phyloP scores from a whole-genome alignment of 2,888 invertebrate genomes.

The Volucella bombylans region DNA sequence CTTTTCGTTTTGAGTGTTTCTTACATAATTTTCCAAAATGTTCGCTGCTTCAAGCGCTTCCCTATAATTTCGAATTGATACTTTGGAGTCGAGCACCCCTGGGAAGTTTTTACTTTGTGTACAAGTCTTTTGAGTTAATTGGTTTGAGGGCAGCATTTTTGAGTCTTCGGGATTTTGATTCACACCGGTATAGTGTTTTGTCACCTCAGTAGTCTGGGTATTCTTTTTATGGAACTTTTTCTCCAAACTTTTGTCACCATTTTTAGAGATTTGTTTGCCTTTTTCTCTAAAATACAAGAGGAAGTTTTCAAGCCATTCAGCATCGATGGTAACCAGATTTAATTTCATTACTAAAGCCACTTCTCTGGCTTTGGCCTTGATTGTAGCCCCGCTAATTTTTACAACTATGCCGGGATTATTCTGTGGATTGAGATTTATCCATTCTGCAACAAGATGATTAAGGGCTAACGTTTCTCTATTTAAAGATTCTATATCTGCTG shows the following conservation, averaged over 20 bases:
- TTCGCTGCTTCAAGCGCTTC: slow-evolving; percentile 38
- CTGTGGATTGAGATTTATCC: slow-evolving; percentile 1
- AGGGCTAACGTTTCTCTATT: slow-evolving; percentile 3
- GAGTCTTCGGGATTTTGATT: no score
- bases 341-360: slow-evolving; percentile 23
- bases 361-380: slow-evolving; percentile 33
- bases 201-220: not conserved
- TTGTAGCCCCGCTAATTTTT: not conserved
- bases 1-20: slow-evolving; percentile 11
- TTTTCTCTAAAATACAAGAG: slow-evolving; percentile 15
- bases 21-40: slow-evolving; percentile 19
- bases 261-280: slow-evolving; percentile 1
- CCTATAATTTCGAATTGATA: slow-evolving; percentile 24
- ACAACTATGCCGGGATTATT: not conserved
- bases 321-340: slow-evolving; percentile 9
- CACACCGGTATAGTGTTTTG: not conserved
- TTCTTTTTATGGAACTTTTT: not conserved
- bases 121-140: not conserved
- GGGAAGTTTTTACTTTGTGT: not conserved
- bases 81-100: not conserved
- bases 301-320: slow-evolving; percentile 37
- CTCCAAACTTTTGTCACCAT: not conserved
- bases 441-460: slow-evolving; percentile 47
- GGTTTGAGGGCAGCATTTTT: no score
- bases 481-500: not conserved